Conservation (phyloP, 2,113 vertebrate genomes). For the Rhizomys pruinosus region DNA sequence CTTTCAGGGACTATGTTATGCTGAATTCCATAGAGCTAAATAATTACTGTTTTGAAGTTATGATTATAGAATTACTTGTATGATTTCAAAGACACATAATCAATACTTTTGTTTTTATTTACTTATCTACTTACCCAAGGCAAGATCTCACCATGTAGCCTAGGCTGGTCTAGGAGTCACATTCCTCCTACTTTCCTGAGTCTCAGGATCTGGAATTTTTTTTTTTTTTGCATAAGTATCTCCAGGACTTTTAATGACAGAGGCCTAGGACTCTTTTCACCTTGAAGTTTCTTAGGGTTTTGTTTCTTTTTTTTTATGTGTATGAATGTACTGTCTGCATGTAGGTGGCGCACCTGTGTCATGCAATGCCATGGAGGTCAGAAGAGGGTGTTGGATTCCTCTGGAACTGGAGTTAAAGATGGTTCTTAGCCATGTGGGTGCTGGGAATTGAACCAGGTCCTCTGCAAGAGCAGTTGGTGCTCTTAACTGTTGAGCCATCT, state of each 20-base stretch:
- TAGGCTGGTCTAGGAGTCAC: neutral
- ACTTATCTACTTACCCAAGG: neutral
- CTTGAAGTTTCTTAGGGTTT: neutral
- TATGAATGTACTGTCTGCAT: too few relatives aligned
- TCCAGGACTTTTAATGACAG: neutral
- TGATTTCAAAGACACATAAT: neutral
- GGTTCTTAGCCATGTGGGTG: too few relatives aligned
- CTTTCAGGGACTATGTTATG: neutral
- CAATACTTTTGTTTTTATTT: neutral
- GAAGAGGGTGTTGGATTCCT: too few relatives aligned
- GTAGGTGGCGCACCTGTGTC: too few relatives aligned
- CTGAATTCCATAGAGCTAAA: neutral
- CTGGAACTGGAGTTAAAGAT: too few relatives aligned
- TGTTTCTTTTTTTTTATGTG: too few relatives aligned
- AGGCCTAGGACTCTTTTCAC: neutral
- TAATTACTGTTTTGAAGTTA: constrained; percentile 3
- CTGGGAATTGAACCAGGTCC: too few relatives aligned
- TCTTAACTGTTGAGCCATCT: too few relatives aligned
- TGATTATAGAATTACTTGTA: neutral
- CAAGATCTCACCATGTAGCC: neutral
- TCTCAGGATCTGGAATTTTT: neutral
- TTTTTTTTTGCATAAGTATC: neutral
- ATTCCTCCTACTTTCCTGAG: neutral
- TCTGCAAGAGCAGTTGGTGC: too few relatives aligned
- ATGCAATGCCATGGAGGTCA: too few relatives aligned